Evolutionary conservation across 2,888 invertebrate genomes (phyloP).

Genomic region (Pelosia muscerda): DNA sequence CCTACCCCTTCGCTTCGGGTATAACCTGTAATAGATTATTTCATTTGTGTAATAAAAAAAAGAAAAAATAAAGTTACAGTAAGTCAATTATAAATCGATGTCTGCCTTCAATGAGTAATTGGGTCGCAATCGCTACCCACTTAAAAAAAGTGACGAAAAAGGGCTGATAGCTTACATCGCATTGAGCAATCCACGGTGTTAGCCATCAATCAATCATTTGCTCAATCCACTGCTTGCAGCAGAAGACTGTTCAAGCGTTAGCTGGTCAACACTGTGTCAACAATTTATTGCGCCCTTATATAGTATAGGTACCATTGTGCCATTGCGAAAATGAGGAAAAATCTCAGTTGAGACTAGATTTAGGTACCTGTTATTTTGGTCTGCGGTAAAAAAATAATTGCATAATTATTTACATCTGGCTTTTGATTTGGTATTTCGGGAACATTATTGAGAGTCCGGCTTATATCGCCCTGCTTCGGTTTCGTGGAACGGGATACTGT

Average conservation of each 20-base stretch:
- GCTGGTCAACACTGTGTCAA: background rate
- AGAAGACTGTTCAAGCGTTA: conserved; percentile 3
- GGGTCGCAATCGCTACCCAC: conserved; percentile 7
- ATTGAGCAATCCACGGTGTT: background rate
- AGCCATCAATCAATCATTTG: background rate
- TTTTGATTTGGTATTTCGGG: background rate
- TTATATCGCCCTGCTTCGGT: too few species aligned
- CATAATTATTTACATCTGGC: too few species aligned
- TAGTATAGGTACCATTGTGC: background rate
- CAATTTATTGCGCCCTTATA: background rate
- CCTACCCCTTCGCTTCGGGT: too few species aligned
- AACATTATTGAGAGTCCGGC: background rate
- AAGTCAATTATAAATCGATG: background rate
- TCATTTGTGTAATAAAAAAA: background rate
- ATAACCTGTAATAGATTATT: background rate
- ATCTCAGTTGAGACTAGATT: too few species aligned
- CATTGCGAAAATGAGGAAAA: too few species aligned
- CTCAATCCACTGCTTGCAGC: background rate
- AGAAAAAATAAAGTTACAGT: background rate
- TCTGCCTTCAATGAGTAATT: background rate
- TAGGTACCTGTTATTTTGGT: too few species aligned
- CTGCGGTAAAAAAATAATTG: too few species aligned
- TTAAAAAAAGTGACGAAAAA: conserved; percentile 5
- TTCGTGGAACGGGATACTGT: too few species aligned
- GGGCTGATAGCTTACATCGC: conserved; percentile 1